These are phyloP conservation scores for Bubo blakistoni DNA, from an alignment of 2,113 vertebrate species.

Conservation along the genomic window DNA sequence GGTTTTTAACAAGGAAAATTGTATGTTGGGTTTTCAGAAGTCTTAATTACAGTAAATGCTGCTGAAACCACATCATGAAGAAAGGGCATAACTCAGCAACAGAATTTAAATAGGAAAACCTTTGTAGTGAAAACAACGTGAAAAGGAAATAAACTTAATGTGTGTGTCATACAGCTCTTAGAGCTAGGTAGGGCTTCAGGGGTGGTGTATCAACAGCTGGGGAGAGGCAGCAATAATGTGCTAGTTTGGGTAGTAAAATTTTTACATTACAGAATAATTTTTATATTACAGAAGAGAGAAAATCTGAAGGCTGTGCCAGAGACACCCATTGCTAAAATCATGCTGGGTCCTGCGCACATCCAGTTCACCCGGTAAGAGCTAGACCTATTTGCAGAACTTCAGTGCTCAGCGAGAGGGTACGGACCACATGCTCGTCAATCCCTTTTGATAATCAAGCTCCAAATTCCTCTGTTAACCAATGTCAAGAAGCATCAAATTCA, in stretches of 20 bases:
- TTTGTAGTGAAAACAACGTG: neutral
- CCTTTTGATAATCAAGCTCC: neutral
- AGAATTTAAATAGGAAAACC: neutral
- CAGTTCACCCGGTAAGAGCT: neutral
- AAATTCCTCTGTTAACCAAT: neutral
- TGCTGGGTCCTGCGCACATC: accelerated
- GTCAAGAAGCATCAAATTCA: neutral
- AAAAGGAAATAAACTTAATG: neutral
- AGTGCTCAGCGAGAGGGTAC: neutral
- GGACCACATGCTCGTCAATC: accelerated
- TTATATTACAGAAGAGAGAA: neutral
- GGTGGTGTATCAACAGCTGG: neutral
- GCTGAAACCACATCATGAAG: neutral
- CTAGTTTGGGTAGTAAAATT: neutral
- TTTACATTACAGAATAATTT: too few species aligned
- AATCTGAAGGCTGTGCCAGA: neutral
- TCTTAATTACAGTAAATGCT: neutral
- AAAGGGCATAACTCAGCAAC: neutral
- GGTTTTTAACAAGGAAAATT: neutral
- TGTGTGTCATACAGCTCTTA: accelerated
- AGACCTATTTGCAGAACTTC: neutral
- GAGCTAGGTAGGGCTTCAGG: neutral
- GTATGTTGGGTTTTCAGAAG: neutral
- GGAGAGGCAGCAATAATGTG: neutral
- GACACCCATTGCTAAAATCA: neutral